Evolutionary conservation across 2,797 vertebrate species (phyloP), one percentile per base, ranked within the genome.

Genomic region (Falco rusticolus): DNA sequence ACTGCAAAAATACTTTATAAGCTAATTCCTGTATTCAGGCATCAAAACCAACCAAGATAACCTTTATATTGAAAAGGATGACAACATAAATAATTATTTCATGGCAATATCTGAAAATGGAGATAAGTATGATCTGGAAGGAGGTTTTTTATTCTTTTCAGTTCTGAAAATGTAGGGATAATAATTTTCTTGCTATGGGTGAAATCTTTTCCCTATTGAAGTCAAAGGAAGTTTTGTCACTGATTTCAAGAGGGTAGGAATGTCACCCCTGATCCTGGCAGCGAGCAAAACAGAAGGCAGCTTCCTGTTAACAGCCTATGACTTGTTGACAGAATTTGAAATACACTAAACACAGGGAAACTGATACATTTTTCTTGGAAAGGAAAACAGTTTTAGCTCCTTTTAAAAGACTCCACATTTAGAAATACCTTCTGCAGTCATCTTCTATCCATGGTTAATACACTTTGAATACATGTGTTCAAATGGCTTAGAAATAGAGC

Each of bases 271-370:
- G 84, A 83, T 93, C 66, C 92, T 92, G 88, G 77, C 90, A 96
- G 57, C 1, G 12, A 83, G 61, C 31, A 74, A 84, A 79, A 63
- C 75, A 94, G 90, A 79, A 93, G 77, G 70, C 87, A 95, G 43
- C 24, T 95, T 97, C 83, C 82, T 79, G 43, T 69, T 92, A 89
- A 90, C 50, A 90, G 68, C 66, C 87, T 94, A 84, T 87, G 81
- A 82, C 80, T 77, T 81, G 90, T 61, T 95, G 77, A 76, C 87
- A 95, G 85, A 93, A 84, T 86, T 75, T 93, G 47, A 90, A 95
- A 92, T 84, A 78, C 31, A 64, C 31, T 86, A 78, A 97, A 86
- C n/a, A 16, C 34, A 28, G 50, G 19, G 66, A 91, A 93, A 87
- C 5, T 8, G 59, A 96, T 89, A 69, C 28, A 89, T 82, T 94